A percentile compares a stretch with the other conserved stretches of the same genome.
Conservation (phyloP, 2,797 vertebrate species). For the Apodemus agrarius region DNA sequence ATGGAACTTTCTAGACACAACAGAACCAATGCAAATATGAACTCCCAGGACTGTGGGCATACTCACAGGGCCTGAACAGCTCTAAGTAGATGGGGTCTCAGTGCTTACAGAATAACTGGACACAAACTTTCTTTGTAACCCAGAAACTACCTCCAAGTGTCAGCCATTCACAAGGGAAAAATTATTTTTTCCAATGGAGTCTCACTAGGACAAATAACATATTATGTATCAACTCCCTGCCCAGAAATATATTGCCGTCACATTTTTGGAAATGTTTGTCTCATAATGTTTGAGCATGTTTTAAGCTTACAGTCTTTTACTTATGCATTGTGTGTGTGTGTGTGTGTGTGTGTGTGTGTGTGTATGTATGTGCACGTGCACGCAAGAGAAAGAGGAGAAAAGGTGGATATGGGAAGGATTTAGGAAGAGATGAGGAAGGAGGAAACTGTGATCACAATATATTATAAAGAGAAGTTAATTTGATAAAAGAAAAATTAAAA, state of each 20-base stretch:
- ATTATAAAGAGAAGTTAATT: background rate
- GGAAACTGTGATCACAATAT: background rate
- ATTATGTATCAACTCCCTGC: no score
- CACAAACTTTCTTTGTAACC: background rate
- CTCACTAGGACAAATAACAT: background rate
- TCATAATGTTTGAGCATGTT: background rate
- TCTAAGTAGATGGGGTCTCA: background rate
- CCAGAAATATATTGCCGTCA: background rate
- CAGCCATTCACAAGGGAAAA: background rate
- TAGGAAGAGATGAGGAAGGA: background rate
- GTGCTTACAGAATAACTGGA: background rate
- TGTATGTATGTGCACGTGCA: fast-evolving
- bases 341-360: background rate
- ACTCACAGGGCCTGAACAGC: background rate
- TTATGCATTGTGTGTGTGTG: background rate
- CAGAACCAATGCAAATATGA: no score
- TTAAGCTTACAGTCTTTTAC: background rate
- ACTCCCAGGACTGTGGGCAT: background rate
- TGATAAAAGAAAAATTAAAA: background rate
- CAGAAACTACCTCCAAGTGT: background rate
- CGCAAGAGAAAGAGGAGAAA: background rate
- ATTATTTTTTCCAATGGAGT: background rate
- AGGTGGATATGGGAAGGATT: background rate
- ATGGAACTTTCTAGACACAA: background rate
- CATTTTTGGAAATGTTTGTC: background rate